Conservation (phyloP, 37 sponge, comb jelly and placozoan genomes). For the Diacarnus erythraeanus region DNA sequence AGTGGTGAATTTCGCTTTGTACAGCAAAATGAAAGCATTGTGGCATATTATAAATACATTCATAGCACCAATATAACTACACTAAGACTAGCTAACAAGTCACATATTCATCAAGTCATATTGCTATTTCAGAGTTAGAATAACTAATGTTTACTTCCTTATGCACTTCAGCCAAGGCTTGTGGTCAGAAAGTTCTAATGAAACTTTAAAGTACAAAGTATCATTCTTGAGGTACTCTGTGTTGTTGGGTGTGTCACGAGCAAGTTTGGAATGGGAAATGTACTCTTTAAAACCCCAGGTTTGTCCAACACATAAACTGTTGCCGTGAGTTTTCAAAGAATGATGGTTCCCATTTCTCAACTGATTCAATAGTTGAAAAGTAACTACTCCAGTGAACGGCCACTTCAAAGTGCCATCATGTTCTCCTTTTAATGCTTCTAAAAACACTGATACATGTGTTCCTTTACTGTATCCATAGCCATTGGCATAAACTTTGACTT, state of each 20-base stretch:
- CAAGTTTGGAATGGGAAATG: slow-evolving; percentile 4
- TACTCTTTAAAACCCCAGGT: background rate
- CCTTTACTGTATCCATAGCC: slow-evolving; percentile 24
- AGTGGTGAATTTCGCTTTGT: too few relatives aligned
- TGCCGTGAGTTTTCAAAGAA: background rate
- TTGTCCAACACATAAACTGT: background rate
- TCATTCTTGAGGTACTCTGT: slow-evolving; percentile 14
- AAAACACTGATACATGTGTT: slow-evolving; percentile 38
- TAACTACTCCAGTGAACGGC: slow-evolving; percentile 10
- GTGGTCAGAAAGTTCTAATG: background rate
- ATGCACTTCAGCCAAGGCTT: slow-evolving; percentile 21
- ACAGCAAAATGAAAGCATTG: too few relatives aligned
- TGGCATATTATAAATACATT: too few relatives aligned
- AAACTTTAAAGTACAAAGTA: slow-evolving; percentile 10
- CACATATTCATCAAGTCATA: too few relatives aligned
- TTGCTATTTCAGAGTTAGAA: too few relatives aligned
- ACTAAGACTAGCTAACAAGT: too few relatives aligned
- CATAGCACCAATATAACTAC: too few relatives aligned
- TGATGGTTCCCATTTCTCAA: slow-evolving; percentile 1
- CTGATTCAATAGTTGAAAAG: slow-evolving; percentile 5
- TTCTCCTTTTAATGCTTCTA: slow-evolving; percentile 11
- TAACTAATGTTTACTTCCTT: too few relatives aligned
- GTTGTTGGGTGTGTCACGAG: background rate
- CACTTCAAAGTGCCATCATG: slow-evolving; percentile 16
- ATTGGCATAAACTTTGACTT: slow-evolving; percentile 12